Conservation (phyloP, 2,888 invertebrate genomes). For the Eupithecia dodoneata region DNA sequence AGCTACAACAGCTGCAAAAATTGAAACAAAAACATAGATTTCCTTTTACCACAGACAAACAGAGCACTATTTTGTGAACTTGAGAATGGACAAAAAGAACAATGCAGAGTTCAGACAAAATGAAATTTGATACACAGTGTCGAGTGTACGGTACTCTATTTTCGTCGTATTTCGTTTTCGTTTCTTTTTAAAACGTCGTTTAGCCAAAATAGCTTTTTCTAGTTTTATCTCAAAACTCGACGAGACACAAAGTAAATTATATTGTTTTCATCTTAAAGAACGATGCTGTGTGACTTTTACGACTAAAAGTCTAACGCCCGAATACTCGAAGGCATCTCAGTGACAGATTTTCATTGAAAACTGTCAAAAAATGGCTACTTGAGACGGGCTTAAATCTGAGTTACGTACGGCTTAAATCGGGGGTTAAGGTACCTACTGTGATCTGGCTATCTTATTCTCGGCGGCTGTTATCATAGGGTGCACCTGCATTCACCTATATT, state of each 20-base stretch:
- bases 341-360: too few species aligned
- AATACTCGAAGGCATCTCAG: too few species aligned
- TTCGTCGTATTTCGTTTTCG: too few species aligned
- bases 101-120: slow-evolving; percentile 10
- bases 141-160: slow-evolving; percentile 1
- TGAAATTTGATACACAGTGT: slow-evolving; percentile 9
- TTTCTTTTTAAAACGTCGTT: slow-evolving; percentile 8
- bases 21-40: neutral
- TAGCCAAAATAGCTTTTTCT: neutral
- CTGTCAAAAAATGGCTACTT: too few species aligned
- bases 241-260: neutral
- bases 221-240: neutral
- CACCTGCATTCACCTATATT: slow-evolving; percentile 38
- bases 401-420: too few species aligned
- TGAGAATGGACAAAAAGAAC: neutral
- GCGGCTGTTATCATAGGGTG: slow-evolving; percentile 26
- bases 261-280: neutral
- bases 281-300: neutral
- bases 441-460: neutral
- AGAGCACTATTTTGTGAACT: slow-evolving; percentile 5
- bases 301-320: neutral
- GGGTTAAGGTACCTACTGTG: neutral
- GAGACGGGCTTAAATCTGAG: too few species aligned
- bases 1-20: neutral
- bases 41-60: neutral